Conservation (phyloP, 2,888 invertebrate species). For the Polymixis flavicincta region DNA sequence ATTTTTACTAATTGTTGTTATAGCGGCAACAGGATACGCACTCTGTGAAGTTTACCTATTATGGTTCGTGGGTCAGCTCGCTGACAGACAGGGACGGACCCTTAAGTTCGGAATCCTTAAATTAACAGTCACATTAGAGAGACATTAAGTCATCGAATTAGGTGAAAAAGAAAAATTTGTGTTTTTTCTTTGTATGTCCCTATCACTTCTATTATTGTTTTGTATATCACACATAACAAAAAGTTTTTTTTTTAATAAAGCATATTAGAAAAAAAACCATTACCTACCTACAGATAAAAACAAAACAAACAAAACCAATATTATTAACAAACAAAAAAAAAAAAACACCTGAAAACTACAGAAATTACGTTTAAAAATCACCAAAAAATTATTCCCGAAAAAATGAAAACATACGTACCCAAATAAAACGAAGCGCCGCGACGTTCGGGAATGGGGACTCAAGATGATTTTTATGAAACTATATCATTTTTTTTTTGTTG, state of each 20-base stretch:
- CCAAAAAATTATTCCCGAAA: background rate
- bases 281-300: background rate
- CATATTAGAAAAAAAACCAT: no score
- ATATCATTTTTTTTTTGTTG: conserved; percentile 68
- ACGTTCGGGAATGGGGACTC: conserved; percentile 29
- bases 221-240: background rate
- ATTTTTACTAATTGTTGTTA: no score
- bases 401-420: conserved; percentile 50
- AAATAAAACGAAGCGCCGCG: conserved; percentile 62
- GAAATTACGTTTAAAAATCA: background rate
- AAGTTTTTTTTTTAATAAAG: no score
- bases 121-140: background rate
- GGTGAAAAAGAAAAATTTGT: background rate
- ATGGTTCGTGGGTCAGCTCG: no score
- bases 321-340: no score
- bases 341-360: background rate
- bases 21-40: no score
- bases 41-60: no score
- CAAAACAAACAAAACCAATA: background rate
- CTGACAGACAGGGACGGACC: no score
- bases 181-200: background rate
- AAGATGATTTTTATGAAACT: conserved; percentile 47
- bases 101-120: no score
- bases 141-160: background rate
- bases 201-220: background rate